Percentiles rank a stretch among this genome's conserved stretches.
Evolutionary conservation across 1,140 invertebrate genomes (phyloP).

Genomic region (Bombus ignitus): DNA sequence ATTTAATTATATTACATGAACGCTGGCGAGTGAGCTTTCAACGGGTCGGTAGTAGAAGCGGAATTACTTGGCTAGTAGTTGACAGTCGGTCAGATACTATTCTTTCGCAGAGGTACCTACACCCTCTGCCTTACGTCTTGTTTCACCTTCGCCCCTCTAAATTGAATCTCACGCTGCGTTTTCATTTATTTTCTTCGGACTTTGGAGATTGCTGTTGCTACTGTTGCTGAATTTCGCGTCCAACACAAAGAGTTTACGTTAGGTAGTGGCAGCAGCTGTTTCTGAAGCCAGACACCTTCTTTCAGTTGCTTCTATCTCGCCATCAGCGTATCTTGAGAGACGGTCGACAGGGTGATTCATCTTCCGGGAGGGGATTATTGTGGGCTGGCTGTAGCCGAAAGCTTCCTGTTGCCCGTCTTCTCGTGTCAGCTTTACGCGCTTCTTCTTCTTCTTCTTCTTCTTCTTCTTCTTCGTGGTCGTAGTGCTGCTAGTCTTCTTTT

Average conservation of each 20-base stretch:
- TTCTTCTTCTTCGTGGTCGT: neutral
- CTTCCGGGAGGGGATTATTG: constrained; percentile 72
- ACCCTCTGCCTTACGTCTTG: neutral
- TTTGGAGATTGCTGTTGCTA: constrained; percentile 25
- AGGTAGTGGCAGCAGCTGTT: constrained; percentile 29
- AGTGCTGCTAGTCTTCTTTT: neutral
- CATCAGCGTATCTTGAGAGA: constrained; percentile 57
- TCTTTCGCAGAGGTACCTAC: neutral
- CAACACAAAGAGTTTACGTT: neutral
- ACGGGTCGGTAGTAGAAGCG: neutral
- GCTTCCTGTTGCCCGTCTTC: constrained; percentile 31
- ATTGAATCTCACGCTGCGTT: constrained; percentile 64
- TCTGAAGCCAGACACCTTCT: constrained; percentile 55
- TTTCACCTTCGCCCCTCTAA: constrained; percentile 21
- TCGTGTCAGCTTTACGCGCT: constrained; percentile 40
- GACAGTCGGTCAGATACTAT: constrained; percentile 31
- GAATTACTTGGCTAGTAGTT: constrained; percentile 10
- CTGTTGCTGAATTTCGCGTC: neutral
- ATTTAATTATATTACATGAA: constrained; percentile 42
- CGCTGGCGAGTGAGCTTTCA: neutral
- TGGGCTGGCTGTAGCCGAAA: constrained; percentile 55
- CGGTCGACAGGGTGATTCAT: constrained; percentile 73
- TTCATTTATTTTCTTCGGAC: constrained; percentile 58
- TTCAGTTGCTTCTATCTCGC: constrained; percentile 59
- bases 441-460: constrained; percentile 36